These are phyloP conservation scores for Teleogryllus oceanicus DNA, from an alignment of 2,888 invertebrate species.

Conservation along the genomic window DNA sequence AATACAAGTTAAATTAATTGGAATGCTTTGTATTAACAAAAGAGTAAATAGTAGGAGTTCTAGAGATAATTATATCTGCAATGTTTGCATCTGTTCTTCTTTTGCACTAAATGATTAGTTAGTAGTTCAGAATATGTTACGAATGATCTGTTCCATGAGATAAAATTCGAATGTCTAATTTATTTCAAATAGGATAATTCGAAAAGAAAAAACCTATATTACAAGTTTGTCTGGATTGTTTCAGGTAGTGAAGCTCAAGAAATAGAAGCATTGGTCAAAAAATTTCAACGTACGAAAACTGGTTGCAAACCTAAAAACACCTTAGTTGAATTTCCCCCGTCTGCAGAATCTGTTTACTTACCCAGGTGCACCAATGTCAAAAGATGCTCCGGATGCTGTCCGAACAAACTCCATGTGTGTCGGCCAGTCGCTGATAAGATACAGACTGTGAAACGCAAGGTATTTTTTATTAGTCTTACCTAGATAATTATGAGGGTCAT, in stretches of 20 bases:
- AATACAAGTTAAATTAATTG: too few relatives aligned
- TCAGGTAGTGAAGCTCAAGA: not conserved
- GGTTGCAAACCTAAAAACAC: not conserved
- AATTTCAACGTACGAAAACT: not conserved
- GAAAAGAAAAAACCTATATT: too few relatives aligned
- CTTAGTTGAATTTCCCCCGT: not conserved
- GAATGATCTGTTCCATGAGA: too few relatives aligned
- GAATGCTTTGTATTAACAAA: too few relatives aligned
- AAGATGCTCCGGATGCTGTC: not conserved
- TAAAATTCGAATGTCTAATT: too few relatives aligned
- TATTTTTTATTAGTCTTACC: not conserved
- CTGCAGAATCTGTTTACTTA: not conserved
- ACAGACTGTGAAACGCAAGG: slow-evolving; percentile 5
- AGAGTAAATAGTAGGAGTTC: too few relatives aligned
- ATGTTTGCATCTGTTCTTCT: too few relatives aligned
- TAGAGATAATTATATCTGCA: too few relatives aligned
- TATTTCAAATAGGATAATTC: too few relatives aligned
- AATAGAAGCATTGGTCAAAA: not conserved
- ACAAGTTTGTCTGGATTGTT: not conserved
- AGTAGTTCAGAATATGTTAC: too few relatives aligned
- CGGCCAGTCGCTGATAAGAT: not conserved
- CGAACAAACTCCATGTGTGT: not conserved
- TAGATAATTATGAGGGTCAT: too few relatives aligned
- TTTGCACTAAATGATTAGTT: too few relatives aligned
- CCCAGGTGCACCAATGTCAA: slow-evolving; percentile 4